phyloP scores from a whole-genome alignment of 2,797 vertebrate species.

The Novumbra hubbsi region DNA sequence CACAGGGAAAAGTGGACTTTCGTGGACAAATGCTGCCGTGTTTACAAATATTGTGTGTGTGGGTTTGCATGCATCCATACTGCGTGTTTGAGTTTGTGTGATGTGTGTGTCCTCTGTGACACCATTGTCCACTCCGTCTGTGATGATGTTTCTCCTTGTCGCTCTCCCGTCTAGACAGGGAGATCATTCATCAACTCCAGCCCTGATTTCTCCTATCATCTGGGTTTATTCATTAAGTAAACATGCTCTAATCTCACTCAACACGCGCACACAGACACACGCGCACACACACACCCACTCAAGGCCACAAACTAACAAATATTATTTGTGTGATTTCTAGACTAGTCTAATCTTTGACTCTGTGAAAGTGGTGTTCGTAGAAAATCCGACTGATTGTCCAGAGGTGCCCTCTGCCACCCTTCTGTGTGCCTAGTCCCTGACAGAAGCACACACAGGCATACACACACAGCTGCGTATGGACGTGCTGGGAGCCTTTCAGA shows the following conservation, averaged over 20 bases:
- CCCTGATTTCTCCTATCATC: neutral
- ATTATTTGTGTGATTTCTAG: neutral
- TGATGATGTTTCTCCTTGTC: neutral
- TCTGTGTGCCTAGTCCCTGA: neutral
- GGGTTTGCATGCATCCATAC: neutral
- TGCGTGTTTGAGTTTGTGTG: neutral
- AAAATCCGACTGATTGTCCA: neutral
- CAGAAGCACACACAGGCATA: neutral
- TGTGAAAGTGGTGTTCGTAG: neutral
- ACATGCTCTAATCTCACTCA: neutral
- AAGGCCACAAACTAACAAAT: neutral
- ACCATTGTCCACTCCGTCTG: neutral
- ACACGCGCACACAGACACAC: neutral
- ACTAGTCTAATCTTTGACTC: neutral
- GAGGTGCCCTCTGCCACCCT: neutral
- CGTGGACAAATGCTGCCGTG: slow-evolving; percentile 30
- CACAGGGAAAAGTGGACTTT: slow-evolving; percentile 46
- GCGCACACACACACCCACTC: neutral
- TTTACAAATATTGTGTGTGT: neutral
- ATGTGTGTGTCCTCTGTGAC: neutral
- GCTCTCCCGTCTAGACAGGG: neutral
- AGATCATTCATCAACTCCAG: neutral
- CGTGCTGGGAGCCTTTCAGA: neutral
- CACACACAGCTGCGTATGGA: neutral
- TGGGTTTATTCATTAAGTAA: neutral